phyloP scores from a whole-genome alignment of 2,113 vertebrate species.

The Chunga burmeisteri region DNA sequence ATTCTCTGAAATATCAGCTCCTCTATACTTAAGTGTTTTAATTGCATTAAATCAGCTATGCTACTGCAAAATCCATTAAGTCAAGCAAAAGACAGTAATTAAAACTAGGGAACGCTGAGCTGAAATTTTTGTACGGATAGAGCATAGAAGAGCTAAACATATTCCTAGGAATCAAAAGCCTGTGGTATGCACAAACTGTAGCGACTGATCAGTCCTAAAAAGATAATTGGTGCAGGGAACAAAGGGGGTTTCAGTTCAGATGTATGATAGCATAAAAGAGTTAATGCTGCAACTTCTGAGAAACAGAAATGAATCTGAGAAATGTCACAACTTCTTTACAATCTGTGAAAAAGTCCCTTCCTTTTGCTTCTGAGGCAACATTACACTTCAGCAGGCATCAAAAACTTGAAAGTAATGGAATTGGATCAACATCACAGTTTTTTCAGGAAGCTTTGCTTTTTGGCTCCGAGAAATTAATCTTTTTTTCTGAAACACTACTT shows the following conservation, averaged over 20 bases:
- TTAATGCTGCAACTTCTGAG: constrained; percentile 29
- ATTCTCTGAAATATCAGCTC: neutral
- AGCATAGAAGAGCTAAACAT: neutral
- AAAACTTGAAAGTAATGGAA: constrained; percentile 29
- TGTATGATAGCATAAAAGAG: neutral
- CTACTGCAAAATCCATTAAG: neutral
- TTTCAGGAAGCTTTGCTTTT: constrained; percentile 2
- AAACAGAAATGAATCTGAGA: constrained; percentile 28
- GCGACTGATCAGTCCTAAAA: neutral
- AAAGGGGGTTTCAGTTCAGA: constrained; percentile 22
- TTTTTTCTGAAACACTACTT: constrained; percentile 24
- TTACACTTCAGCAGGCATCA: neutral
- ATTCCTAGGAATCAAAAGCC: neutral
- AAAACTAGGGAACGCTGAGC: neutral
- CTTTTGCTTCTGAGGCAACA: constrained; percentile 16
- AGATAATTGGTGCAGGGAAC: neutral
- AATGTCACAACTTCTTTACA: constrained; percentile 29
- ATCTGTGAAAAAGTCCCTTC: neutral
- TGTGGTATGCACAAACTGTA: neutral
- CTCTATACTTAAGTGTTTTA: neutral
- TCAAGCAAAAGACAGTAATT: neutral
- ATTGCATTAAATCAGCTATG: neutral
- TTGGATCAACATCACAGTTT: constrained; percentile 33
- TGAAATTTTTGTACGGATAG: neutral
- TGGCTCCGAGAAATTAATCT: constrained; percentile 22